A percentile compares a stretch with the other conserved stretches of the same genome.
phyloP scores from a whole-genome alignment of 1,140 invertebrate species.

The Spodoptera frugiperda region DNA sequence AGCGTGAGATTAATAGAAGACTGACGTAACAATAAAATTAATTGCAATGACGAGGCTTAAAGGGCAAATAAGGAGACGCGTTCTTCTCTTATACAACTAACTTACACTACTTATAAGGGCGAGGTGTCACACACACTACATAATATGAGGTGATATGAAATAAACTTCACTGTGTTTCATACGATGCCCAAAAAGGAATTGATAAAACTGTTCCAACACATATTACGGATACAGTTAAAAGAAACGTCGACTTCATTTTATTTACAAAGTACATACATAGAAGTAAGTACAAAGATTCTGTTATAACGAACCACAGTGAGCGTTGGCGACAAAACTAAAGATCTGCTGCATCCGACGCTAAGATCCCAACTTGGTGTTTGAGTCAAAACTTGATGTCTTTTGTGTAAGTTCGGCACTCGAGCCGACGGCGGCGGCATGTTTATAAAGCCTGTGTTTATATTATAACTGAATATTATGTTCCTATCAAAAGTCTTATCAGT shows the following conservation, averaged over 20 bases:
- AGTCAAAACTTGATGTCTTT: constrained; percentile 44
- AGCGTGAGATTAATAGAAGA: too few species aligned
- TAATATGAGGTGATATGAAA: too few species aligned
- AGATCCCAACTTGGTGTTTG: constrained; percentile 38
- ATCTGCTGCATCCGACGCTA: constrained; percentile 40
- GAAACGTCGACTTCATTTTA: background rate
- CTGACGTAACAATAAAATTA: too few species aligned
- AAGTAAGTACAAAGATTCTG: constrained; percentile 2
- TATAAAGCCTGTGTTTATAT: background rate
- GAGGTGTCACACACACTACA: too few species aligned
- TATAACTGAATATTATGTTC: constrained; percentile 21
- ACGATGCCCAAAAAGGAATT: too few species aligned
- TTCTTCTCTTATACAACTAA: too few species aligned
- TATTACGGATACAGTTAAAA: background rate
- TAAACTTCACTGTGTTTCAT: too few species aligned
- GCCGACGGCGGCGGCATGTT: constrained; percentile 7
- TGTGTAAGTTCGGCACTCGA: constrained; percentile 43
- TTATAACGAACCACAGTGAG: constrained; percentile 2
- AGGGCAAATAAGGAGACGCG: too few species aligned
- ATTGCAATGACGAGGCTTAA: too few species aligned
- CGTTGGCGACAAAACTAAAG: constrained; percentile 37
- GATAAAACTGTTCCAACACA: background rate
- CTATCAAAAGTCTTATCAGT: background rate
- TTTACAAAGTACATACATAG: background rate
- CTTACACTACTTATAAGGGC: too few species aligned